These are phyloP conservation scores for Psophia crepitans DNA, from an alignment of 2,113 vertebrate genomes.

Conservation along the genomic window DNA sequence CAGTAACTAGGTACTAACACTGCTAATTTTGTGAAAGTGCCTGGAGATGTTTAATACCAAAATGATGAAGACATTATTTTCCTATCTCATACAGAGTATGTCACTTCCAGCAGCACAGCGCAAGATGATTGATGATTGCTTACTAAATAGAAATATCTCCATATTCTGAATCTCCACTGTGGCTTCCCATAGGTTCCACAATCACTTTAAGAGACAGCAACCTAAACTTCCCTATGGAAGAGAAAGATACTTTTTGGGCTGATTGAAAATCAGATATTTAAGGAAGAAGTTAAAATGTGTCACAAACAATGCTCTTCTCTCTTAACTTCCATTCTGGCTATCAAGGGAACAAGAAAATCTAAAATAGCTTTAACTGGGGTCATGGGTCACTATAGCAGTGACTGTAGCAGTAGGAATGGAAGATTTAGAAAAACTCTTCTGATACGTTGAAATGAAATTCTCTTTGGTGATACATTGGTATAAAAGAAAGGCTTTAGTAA, in stretches of 20 bases:
- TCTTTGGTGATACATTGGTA: background rate
- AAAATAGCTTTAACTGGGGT: background rate
- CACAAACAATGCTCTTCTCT: background rate
- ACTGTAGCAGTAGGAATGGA: background rate
- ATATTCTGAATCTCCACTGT: background rate
- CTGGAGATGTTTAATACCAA: background rate
- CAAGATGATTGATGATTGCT: background rate
- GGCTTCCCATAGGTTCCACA: background rate
- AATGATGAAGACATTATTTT: conserved; percentile 23
- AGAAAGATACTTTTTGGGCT: background rate
- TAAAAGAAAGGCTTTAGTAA: background rate
- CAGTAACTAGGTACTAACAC: background rate
- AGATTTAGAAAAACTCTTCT: background rate
- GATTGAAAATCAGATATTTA: background rate
- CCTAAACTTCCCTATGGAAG: background rate
- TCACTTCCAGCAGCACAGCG: background rate
- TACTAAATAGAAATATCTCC: background rate
- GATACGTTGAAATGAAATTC: background rate
- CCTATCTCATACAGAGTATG: background rate
- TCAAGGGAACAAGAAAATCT: background rate
- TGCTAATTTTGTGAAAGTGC: background rate
- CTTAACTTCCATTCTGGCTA: background rate
- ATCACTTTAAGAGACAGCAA: background rate
- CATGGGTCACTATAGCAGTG: background rate
- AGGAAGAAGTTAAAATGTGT: background rate